phyloP scores from a whole-genome alignment of 2,113 vertebrate genomes.

The Pachycephala philippinensis region DNA sequence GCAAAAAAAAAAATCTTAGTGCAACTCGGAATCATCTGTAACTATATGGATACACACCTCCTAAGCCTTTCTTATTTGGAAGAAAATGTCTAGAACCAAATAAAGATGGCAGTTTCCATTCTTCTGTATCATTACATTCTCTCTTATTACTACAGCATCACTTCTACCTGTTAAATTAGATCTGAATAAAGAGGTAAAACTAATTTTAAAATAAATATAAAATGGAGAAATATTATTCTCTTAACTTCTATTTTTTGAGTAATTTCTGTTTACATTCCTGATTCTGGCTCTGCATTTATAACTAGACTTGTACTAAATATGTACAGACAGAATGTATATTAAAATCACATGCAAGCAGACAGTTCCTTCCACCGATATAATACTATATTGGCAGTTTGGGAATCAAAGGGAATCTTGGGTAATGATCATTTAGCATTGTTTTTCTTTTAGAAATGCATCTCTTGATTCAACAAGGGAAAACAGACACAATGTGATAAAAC shows the following conservation, averaged over 20 bases:
- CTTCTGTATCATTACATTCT: not conserved
- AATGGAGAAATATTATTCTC: not conserved
- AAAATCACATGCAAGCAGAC: not conserved
- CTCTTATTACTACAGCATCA: not conserved
- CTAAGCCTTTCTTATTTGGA: not conserved
- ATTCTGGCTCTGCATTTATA: not conserved
- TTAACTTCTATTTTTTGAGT: not conserved
- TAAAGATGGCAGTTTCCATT: not conserved
- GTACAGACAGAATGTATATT: not conserved
- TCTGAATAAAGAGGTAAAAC: not conserved
- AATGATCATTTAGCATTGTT: not conserved
- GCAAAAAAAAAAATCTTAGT: not conserved
- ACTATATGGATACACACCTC: not conserved
- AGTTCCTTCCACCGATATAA: not conserved
- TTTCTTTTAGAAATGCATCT: not conserved
- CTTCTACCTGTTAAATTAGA: not conserved
- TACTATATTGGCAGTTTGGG: not conserved
- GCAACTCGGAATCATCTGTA: not conserved
- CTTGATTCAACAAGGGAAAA: not conserved
- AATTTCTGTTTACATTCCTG: not conserved
- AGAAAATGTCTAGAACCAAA: not conserved
- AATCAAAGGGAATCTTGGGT: not conserved
- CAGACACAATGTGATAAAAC: constrained; percentile 10
- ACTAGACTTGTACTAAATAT: not conserved
- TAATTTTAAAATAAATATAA: not conserved